Base-by-base conservation (phyloP, 2,888 invertebrate species). In the Herminia tarsipennalis region DNA sequence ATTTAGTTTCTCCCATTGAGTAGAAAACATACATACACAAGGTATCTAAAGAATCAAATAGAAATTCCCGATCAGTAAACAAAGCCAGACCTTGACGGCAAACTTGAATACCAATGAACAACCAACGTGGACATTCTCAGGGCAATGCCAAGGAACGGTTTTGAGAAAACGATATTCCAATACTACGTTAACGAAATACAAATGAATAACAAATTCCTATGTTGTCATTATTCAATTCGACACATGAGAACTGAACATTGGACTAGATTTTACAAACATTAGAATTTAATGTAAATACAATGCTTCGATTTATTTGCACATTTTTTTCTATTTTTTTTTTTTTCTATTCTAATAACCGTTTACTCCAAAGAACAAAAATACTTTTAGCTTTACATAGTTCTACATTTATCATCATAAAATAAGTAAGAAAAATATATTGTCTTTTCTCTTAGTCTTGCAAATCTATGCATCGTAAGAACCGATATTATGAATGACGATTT, bases 91-190 rank as follows among this genome's bases (percentile, higher is more conserved):
- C 42, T 49, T 60, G 34, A 52, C 46, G 48, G 57, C 56, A 43
- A 57, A 51, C 46, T 50, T 70, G 88, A 87, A 88, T 90, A 78
- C 70, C 70, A 88, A 90, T 82, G 70, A 76, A 70, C 44, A 32
- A 46, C 59, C 59, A 66, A 68, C 67, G 76, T 75, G 74, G 67
- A 35, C 55, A 79, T 89, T 87, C 88, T 83, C 86, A 81, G 78
- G 78, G 76, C 81, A 74, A 76, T 73, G 81, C 85, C 81, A 82
- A 83, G 76, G 80, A 86, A 88, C 87, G 81, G 86, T 89, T 88
- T 89, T 86, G 74, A 87, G 88, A 88, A 88, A 84, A 89, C 87
- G 81, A 84, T 88, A 88, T 88, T 84, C 86, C 78, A 69, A 85
- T 83, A 77, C 55, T 64, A 82, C 82, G 83, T 72, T 58, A 40